Evolutionary conservation across 2,113 vertebrate genomes (phyloP).

Genomic region (Atrichornis clamosus): DNA sequence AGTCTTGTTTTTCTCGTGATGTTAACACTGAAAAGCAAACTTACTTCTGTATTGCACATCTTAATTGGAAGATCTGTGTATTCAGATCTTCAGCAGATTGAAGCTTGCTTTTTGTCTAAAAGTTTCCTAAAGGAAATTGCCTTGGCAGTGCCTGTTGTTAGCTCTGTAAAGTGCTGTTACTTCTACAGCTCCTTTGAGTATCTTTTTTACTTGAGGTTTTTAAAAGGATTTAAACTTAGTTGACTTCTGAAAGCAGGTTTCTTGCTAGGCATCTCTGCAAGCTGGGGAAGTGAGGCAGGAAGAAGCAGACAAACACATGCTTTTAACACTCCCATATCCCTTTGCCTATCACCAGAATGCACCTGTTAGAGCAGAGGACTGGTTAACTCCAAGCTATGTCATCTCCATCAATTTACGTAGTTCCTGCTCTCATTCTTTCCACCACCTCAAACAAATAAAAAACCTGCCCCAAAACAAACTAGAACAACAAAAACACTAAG

Average conservation of each 20-base stretch:
- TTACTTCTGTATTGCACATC: background rate
- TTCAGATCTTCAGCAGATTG: background rate
- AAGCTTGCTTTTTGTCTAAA: background rate
- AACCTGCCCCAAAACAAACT: background rate
- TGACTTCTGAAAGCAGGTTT: background rate
- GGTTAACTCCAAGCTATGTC: background rate
- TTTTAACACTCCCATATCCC: background rate
- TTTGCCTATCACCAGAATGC: background rate
- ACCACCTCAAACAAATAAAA: background rate
- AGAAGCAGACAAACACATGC: background rate
- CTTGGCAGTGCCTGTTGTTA: background rate
- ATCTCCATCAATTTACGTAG: background rate
- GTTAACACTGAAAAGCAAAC: background rate
- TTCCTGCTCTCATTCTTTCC: background rate
- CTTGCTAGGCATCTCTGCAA: background rate
- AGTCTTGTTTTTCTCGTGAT: background rate
- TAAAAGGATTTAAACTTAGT: background rate
- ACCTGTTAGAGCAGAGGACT: background rate
- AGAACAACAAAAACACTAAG: background rate
- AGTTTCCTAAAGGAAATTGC: background rate
- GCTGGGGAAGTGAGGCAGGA: background rate
- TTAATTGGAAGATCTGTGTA: background rate
- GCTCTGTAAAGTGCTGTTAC: background rate
- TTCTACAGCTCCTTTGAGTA: background rate
- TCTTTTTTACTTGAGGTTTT: background rate